Evolutionary conservation across 2,797 vertebrate genomes (phyloP), one percentile per base, ranked within the genome.

Genomic region (Lacerta bilineata): DNA sequence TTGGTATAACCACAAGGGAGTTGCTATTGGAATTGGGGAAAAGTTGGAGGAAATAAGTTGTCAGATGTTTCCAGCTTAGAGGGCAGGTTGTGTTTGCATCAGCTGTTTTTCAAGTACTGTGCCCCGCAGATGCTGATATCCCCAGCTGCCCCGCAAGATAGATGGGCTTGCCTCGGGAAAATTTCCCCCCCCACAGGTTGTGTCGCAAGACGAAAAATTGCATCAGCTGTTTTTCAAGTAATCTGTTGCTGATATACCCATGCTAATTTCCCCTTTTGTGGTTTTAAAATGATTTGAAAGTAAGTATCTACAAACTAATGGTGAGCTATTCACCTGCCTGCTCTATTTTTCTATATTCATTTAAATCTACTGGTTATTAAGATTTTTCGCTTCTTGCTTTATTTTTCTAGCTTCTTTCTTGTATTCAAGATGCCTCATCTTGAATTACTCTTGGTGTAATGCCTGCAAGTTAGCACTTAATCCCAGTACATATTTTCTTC

Each of bases 401-500:
- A 55, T 13, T 55, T 55, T 55, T 55, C 50, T 15, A 55, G 50
- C 50, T 55, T 3, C 50, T 55, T 55, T 55, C 50, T 15, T 55
- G 50, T 55, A 55, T 55, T 13, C 50, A 55, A 55, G 41, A 23
- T 43, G 27, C 64, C 41, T 33, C 17, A 71, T 50, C 68, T 71
- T 71, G 9, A 39, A 43, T 29, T 20, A 36, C 55, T 46, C 41
- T 84, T 83, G 66, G 43, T 69, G 43, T 27, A 41, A 68, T 29
- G 43, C 64, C 29, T 3, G 1, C 17, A 83, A 23, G 66, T 29
- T n/a, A 46, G 66, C 66, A 71, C 81, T 83, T 84, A 84, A 84
- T 84, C 68, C 69, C 13, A 84, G 50, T 72, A 46, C 66, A 83
- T 83, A 72, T 46, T 84, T 74, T 59, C 46, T 33, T 82, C n/a